These are phyloP conservation scores for Aurelia aurita complex sp. Pacific DNA, from an alignment of 30 jellyfish, hydroid and myxozoan genomes.

Conservation along the genomic window DNA sequence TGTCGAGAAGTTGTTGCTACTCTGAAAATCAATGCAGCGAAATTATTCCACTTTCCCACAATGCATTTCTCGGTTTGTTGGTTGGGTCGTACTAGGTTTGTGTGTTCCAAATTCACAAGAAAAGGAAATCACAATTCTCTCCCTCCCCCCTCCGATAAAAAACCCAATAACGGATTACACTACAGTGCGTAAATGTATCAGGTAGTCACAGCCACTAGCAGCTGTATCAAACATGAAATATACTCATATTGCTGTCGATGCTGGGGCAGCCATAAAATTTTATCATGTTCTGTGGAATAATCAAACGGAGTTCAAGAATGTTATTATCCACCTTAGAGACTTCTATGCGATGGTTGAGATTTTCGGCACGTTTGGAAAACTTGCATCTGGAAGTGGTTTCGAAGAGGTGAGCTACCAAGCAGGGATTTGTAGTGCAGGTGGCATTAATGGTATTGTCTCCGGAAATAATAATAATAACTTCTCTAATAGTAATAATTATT, in stretches of 20 bases:
- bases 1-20: too few species aligned
- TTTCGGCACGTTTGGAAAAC: too few species aligned
- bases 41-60: background rate
- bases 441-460: too few species aligned
- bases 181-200: background rate
- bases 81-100: background rate
- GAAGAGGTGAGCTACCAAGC: too few species aligned
- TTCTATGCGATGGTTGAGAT: too few species aligned
- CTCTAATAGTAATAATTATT: too few species aligned
- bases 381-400: too few species aligned
- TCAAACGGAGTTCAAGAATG: background rate
- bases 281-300: conserved; percentile 8
- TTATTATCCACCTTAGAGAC: background rate
- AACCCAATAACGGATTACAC: conserved; percentile 18
- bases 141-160: conserved; percentile 2
- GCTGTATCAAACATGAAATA: conserved; percentile 13
- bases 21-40: too few species aligned
- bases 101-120: background rate
- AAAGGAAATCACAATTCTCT: background rate
- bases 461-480: too few species aligned
- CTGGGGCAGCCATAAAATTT: conserved; percentile 5
- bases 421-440: too few species aligned
- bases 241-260: background rate
- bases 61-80: conserved; percentile 6
- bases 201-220: conserved; percentile 24